Evolutionary conservation across 23 tunicate species (phyloP).

Genomic region (Halocynthia aurantium): DNA sequence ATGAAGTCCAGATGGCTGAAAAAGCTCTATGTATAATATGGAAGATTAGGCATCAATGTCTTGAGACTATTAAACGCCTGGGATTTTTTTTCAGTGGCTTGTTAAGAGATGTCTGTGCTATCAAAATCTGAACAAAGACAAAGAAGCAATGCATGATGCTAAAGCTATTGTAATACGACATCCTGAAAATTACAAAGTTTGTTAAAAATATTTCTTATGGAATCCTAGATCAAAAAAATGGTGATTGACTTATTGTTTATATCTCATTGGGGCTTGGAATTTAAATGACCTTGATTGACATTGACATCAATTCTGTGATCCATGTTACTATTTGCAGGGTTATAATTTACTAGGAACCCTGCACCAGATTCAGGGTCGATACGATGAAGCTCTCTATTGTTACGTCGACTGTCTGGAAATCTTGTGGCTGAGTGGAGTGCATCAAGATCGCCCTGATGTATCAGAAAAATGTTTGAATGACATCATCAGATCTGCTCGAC

Average conservation of each 20-base stretch:
- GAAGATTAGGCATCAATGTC: too few relatives aligned
- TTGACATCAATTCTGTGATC: background rate
- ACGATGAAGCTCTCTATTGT: conserved; percentile 24
- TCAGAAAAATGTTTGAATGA: conserved; percentile 10
- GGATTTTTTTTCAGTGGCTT: conserved; percentile 7
- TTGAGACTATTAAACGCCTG: too few relatives aligned
- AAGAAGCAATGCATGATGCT: conserved; percentile 31
- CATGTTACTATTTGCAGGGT: background rate
- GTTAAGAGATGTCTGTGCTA: conserved; percentile 16
- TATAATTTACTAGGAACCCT: conserved; percentile 12
- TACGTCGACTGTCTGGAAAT: conserved; percentile 26
- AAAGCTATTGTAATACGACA: conserved; percentile 5
- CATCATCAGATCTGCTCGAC: conserved; percentile 24
- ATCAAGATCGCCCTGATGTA: background rate
- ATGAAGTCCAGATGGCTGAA: background rate
- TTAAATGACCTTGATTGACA: background rate
- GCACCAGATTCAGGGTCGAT: conserved; percentile 20
- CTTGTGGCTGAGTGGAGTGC: conserved; percentile 11
- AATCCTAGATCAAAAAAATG: background rate
- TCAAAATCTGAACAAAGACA: conserved; percentile 21
- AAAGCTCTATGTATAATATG: background rate
- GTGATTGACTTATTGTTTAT: background rate
- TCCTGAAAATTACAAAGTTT: conserved; percentile 23
- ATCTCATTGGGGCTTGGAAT: background rate
- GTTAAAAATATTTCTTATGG: background rate